Evolutionary conservation across 92 coral and sea anemone genomes (phyloP), one percentile per base, ranked within the genome.

Genomic region (Pocillopora meandrina): DNA sequence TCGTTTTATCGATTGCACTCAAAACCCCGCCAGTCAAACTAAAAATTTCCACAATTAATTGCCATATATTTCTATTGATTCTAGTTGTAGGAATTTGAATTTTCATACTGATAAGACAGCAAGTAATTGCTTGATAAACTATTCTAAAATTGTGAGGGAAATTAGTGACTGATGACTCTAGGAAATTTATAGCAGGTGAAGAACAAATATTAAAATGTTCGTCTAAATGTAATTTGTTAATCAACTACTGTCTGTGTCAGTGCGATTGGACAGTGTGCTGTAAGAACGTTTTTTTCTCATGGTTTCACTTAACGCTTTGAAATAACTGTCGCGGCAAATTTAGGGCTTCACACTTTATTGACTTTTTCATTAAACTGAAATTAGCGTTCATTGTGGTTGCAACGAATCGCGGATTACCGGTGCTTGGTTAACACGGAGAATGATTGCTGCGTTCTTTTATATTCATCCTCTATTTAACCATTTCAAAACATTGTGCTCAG

Each of bases 361-460:
- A 12, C 15, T 69, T 70, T 81, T 71, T 81, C 85, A 81, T 57
- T 81, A 58, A 81, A 18, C 33, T 71, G 49, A 71, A 81, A 81
- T 81, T 71, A 81, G 26, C 34, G 64, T 33, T 59, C 19, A 81
- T 81, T 81, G 85, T 81, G 66, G 15, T 8, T 16, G 33, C 74
- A 70, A 15, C 13, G 55, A 33, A 18, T 35, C 0, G 56, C 9
- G 36, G 23, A 15, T 58, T 65, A 36, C 56, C 58, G 10, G 65
- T 13, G 74, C 20, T 17, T 42, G 56, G 36, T 60, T 71, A 71
- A 34, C 57, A 81, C 74, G 34, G 85, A 71, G n/a, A 42, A 81
- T 59, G 77, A 69, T 34, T 34, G 31, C 17, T 56, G n/a, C 5
- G 58, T 26, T 56, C 31, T 56, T 80, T 80, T 6, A 17, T 33